Evolutionary conservation across 2,888 invertebrate species (phyloP), one percentile per base, ranked within the genome.

Genomic region (Brenthis daphne): DNA sequence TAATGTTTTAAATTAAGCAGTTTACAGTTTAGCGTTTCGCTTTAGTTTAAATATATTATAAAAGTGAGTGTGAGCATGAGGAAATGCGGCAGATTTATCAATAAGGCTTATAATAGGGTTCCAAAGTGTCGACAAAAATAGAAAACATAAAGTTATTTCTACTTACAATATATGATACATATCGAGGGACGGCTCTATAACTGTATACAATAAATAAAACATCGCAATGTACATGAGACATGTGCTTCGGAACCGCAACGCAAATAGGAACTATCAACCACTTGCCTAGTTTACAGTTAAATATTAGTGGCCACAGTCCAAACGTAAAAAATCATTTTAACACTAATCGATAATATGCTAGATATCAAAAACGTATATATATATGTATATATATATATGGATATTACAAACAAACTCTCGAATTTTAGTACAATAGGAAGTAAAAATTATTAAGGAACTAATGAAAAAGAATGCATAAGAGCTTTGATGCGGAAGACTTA

Each of bases 221-320:
- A 70, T 57, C 64, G 63, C 24, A 58, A 66, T 66, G 48, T 29
- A 29, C 29, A 55, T 71, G 65, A 6, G 50, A 14, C 37, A 47
- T 63, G 67, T 68, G 67, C 57, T 51, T 68, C 57, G 75, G 72
- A 48, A 60, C 64, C 66, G 55, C 66, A 69, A 74, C 77, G 74
- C 20, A 80, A 85, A 86, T 88, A 91, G 90, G 90, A 91, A 91
- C 90, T 87, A 77, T 86, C 80, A 88, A 89, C 90, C 90, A 88
- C 89, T 85, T 82, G 58, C 48, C 58, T 60, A 60, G 11, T 24
- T 74, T 51, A 37, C 57, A 80, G 82, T 80, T 83, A 79, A 71
- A 84, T 61, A 37, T 37, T n/a, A 71, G 71, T 67, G 69, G 71
- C 60, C 55, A 64, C 58, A 85, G 89, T 87, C 87, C 58, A 50